Evolutionary conservation across 2,113 vertebrate species (phyloP).

Genomic region (Channa argus): DNA sequence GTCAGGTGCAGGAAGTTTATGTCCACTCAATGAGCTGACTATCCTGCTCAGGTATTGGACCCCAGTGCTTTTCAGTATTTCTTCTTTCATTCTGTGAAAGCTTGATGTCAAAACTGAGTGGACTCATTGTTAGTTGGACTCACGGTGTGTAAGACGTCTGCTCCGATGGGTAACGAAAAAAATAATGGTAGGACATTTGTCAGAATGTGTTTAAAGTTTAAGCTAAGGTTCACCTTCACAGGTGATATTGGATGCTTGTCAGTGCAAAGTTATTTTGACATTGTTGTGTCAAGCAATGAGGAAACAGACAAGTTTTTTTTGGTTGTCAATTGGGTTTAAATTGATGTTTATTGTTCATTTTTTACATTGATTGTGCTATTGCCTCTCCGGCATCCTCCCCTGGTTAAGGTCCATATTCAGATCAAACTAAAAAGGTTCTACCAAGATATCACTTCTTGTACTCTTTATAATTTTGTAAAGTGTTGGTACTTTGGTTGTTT

Average conservation of each 20-base stretch:
- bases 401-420: too few species aligned
- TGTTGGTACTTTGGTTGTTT: too few species aligned
- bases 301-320: not conserved
- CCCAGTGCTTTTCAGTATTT: constrained; percentile 39
- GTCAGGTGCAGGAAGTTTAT: constrained; percentile 68
- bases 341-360: not conserved
- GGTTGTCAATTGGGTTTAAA: not conserved
- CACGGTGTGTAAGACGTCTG: constrained; percentile 28
- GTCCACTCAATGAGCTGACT: constrained; percentile 56
- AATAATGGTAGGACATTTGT: constrained; percentile 3
- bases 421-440: too few species aligned
- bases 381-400: too few species aligned
- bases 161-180: constrained; percentile 48
- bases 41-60: constrained; percentile 58
- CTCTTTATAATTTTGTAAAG: too few species aligned
- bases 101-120: constrained; percentile 57
- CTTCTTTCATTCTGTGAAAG: constrained; percentile 50
- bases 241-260: not conserved
- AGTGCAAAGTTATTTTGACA: not conserved
- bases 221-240: not conserved
- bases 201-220: constrained; percentile 12
- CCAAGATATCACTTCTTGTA: too few species aligned
- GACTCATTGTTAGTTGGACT: constrained; percentile 11
- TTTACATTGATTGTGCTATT: not conserved
- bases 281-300: not conserved